phyloP scores from a whole-genome alignment of 2,888 invertebrate genomes.

The Trichogramma evanescens region DNA sequence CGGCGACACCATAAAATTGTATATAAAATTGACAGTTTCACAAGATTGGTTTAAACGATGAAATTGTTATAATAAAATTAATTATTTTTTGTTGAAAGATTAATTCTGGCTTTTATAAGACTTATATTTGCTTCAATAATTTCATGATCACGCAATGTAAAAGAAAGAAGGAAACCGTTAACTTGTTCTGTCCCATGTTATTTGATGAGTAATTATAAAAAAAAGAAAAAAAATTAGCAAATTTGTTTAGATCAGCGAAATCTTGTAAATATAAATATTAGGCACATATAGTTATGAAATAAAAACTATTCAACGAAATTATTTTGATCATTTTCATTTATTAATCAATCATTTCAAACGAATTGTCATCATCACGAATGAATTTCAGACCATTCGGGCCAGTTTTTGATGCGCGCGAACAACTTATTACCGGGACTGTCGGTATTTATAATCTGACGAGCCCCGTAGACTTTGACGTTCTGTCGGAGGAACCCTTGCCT shows the following conservation, averaged over 20 bases:
- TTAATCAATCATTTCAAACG: background rate
- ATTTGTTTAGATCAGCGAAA: slow-evolving; percentile 30
- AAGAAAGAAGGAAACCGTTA: background rate
- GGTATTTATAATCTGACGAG: slow-evolving; percentile 49
- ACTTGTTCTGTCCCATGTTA: slow-evolving; percentile 23
- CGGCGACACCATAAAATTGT: slow-evolving; percentile 21
- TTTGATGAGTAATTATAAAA: slow-evolving; percentile 25
- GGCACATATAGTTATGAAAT: slow-evolving; percentile 37
- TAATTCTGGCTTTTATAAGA: no score
- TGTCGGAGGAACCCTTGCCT: slow-evolving; percentile 26
- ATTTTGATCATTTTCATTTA: background rate
- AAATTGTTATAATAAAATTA: background rate
- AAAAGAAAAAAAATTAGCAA: no score
- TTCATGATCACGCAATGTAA: no score
- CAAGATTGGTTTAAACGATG: slow-evolving; percentile 9
- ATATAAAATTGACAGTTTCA: slow-evolving; percentile 23
- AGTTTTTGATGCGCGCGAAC: slow-evolving; percentile 50
- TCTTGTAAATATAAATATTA: slow-evolving; percentile 34
- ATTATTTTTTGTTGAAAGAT: no score
- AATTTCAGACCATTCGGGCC: slow-evolving; percentile 48
- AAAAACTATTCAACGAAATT: slow-evolving; percentile 1
- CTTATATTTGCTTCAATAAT: no score
- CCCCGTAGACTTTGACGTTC: slow-evolving; percentile 33
- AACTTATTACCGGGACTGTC: slow-evolving; percentile 53
- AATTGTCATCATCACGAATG: slow-evolving; percentile 3